Conservation (phyloP, 2,113 vertebrate species). For the Gasterosteus aculeatus region DNA sequence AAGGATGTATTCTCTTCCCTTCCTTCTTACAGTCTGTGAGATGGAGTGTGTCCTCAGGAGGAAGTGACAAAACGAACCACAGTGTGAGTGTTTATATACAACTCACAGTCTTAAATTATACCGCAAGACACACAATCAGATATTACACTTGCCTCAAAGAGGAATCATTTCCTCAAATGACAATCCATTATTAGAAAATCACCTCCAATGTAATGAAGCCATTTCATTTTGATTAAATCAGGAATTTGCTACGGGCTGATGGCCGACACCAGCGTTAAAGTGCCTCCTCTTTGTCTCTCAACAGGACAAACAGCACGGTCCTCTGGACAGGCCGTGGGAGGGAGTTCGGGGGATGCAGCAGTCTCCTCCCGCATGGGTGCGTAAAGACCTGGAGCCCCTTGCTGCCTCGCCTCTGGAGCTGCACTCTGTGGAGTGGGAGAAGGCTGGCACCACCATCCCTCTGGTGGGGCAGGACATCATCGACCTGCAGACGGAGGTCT, state of each 20-base stretch:
- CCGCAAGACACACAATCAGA: conserved; percentile 50
- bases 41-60: conserved; percentile 87
- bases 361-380: conserved; percentile 93
- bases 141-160: conserved; percentile 60
- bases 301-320: conserved; percentile 96
- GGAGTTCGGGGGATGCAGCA: conserved; percentile 90
- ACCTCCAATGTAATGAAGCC: conserved; percentile 44
- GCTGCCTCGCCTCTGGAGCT: conserved; percentile 91
- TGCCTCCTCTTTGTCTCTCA: conserved; percentile 42
- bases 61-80: conserved; percentile 87
- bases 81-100: conserved; percentile 81
- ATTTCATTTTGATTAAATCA: conserved; percentile 54
- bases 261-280: conserved; percentile 48
- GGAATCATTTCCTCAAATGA: conserved; percentile 43
- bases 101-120: conserved; percentile 51
- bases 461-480: conserved; percentile 98
- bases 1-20: conserved; percentile 71
- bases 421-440: conserved; percentile 97
- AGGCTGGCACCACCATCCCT: conserved; percentile 91
- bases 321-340: conserved; percentile 95
- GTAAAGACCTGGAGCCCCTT: conserved; percentile 94
- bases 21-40: conserved; percentile 81
- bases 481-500: conserved; percentile 99
- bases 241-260: conserved; percentile 20
- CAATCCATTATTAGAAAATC: conserved; percentile 47